Base-by-base conservation (phyloP, 2,797 vertebrate species). In the Lithobates pipiens region DNA sequence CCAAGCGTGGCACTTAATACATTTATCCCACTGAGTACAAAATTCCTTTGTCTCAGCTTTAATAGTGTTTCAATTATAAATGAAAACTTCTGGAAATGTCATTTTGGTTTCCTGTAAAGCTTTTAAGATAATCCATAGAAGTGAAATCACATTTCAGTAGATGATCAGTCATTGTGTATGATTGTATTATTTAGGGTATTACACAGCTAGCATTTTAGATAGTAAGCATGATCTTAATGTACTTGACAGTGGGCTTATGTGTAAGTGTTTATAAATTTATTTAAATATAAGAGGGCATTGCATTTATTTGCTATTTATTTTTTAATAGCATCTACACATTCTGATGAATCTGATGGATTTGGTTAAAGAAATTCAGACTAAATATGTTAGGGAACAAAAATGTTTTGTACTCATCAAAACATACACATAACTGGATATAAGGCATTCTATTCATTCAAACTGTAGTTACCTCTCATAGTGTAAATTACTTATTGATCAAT, bases 51-150 rank as follows among this genome's bases (percentile, higher is more conserved):
- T 72, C 79, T 61, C 68, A 71, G 79, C 67, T 80, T 15, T 57
- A 57, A 29, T 72, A 36, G 68, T 68, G 72, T 80, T 80, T 80
- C 23, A 80, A 80, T 80, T 80, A 80, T 72, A 80, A 71, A 80
- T 80, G 79, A 80, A 61, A 80, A 80, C 68, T 72, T 80, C 79
- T 72, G 68, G 79, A 80, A 80, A 80, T 80, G 79, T 80, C 79
- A 80, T 80, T 71, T 80, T 69, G 36, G 79, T 36, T 80, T 80
- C 79, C 79, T 61, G 79, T 80, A 80, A 80, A 80, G 79, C 79
- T 80, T 80, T 80, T 80, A 80, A 80, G 44, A 80, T 72, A 80
- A 80, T 80, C 79, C 46, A 80, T 72, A 80, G 46, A 80, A 50
- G 68, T 71, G 23, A 80, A 80, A 72, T 80, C 79, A 61, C 68